Evolutionary conservation across 2,888 invertebrate genomes (phyloP), one percentile per base, ranked within the genome.

Genomic region (Eulithis testata): DNA sequence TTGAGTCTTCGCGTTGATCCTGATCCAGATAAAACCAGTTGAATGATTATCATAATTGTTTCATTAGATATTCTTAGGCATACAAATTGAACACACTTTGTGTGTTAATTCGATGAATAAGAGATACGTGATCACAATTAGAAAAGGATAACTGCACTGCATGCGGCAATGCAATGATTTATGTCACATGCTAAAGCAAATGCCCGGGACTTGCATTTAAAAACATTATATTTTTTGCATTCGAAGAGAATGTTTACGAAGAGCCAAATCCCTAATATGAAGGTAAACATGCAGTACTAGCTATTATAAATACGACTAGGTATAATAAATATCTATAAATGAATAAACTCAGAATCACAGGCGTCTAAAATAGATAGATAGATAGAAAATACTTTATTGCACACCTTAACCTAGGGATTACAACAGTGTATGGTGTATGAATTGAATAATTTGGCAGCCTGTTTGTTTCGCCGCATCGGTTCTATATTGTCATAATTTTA

Each of bases 1-100:
- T 78, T 73, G 73, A 73, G 75, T 76, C 74, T 76, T 76, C 69
- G 71, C 72, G 70, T 76, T 77, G 81, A 82, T 84, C 77, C 74
- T 66, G 75, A 69, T 75, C 72, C 60, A 73, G 80, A 81, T 81
- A 75, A 72, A 75, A 79, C 79, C 74, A 68, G 71, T 73, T 64
- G 67, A 69, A 69, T 69, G 71, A 75, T 75, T 71, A 69, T 68
- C 68, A 73, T 77, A 78, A 77, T 75, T 70, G 65, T 65, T 71
- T 65, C 66, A 66, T 70, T 70, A 73, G 9, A 73, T 70, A 67
- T 67, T 66, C 60, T 60, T 50, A 57, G 60, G 55, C 63, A 52
- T 40, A 63, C 79, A 54, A 81, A 84, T 83, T 83, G 77, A 78
- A 85, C 81, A 47, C 61, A 63, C 63, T 63, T 44, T 68, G 65